Conservation (phyloP, 2,797 vertebrate genomes). For the Epinephelus awoara region DNA sequence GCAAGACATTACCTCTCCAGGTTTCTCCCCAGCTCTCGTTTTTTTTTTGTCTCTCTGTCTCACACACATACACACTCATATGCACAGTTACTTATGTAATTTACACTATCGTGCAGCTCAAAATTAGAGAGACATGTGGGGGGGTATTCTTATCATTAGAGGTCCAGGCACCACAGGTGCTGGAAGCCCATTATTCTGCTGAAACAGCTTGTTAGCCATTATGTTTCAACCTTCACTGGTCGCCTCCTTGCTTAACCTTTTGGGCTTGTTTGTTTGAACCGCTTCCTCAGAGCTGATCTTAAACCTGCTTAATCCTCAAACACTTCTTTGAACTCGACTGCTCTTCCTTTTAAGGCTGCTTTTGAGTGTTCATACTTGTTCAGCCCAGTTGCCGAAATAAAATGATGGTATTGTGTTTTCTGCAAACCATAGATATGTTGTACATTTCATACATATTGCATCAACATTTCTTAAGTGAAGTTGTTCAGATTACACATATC, state of each 20-base stretch:
- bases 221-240: slow-evolving; percentile 9
- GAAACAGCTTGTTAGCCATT: slow-evolving; percentile 12
- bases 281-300: slow-evolving; percentile 7
- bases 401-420: no score
- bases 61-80: not conserved
- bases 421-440: no score
- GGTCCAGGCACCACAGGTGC: slow-evolving; percentile 24
- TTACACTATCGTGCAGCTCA: slow-evolving; percentile 27
- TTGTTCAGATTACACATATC: no score
- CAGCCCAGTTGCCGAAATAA: no score
- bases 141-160: slow-evolving; percentile 41
- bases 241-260: slow-evolving; percentile 21
- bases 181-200: slow-evolving; percentile 28
- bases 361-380: not conserved
- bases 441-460: no score
- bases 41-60: not conserved
- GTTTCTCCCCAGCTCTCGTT: slow-evolving; percentile 16
- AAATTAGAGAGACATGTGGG: slow-evolving; percentile 21
- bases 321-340: slow-evolving; percentile 5
- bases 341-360: not conserved
- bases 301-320: slow-evolving; percentile 8
- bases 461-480: no score
- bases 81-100: slow-evolving; percentile 21
- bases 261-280: slow-evolving; percentile 23
- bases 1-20: slow-evolving; percentile 47